phyloP scores from a whole-genome alignment of 2,888 invertebrate species.

The Aphelenchoides bicaudatus region DNA sequence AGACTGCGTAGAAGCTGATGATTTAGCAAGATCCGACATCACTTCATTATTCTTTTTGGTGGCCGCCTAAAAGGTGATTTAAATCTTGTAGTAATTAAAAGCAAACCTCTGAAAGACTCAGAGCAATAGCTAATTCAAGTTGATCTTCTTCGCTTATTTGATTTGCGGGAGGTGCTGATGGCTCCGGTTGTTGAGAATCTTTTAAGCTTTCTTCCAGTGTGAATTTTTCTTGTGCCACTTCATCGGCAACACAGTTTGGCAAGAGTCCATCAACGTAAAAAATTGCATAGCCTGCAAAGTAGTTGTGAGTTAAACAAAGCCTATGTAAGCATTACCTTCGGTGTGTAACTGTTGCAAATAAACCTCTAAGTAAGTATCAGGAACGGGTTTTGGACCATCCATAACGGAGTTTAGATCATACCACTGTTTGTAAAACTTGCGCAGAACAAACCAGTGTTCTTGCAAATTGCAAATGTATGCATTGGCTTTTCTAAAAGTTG shows the following conservation, averaged over 20 bases:
- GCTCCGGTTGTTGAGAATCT: neutral
- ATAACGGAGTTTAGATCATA: conserved; percentile 76
- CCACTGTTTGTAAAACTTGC: conserved; percentile 73
- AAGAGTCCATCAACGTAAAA: conserved; percentile 73
- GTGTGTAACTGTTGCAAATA: conserved; percentile 73
- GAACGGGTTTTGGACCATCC: conserved; percentile 71
- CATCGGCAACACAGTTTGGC: conserved; percentile 72
- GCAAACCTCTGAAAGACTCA: too few relatives aligned
- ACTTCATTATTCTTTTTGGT: too few relatives aligned
- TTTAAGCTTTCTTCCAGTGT: neutral
- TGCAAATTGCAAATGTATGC: conserved; percentile 77
- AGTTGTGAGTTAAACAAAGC: conserved; percentile 5
- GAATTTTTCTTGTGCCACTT: conserved; percentile 6
- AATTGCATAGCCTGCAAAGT: conserved; percentile 70
- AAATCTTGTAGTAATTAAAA: too few relatives aligned
- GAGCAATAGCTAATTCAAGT: conserved; percentile 5
- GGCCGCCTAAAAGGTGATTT: too few relatives aligned
- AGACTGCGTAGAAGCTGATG: too few relatives aligned
- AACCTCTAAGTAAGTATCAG: conserved; percentile 72
- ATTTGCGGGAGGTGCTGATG: neutral
- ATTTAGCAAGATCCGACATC: too few relatives aligned
- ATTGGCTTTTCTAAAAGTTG: conserved; percentile 61
- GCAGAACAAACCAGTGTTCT: conserved; percentile 76
- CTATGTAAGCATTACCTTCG: conserved; percentile 67
- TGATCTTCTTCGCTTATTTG: neutral